Percentiles rank a stretch among this genome's conserved stretches.
phyloP scores from a whole-genome alignment of 2,113 vertebrate species.

The Cyanoliseus patagonus region DNA sequence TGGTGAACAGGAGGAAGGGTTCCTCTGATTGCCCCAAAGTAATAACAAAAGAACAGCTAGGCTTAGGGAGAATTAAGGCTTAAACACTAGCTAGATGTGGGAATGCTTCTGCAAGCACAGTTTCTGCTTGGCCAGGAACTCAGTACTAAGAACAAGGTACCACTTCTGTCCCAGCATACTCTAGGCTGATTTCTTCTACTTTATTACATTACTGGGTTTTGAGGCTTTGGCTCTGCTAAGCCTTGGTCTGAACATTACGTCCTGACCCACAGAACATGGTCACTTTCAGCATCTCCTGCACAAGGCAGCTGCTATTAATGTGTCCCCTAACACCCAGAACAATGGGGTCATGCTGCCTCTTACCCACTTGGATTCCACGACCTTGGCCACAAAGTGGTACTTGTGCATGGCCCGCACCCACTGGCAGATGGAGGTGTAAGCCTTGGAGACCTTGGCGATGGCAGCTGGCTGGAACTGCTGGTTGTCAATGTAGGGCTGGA shows the following conservation, averaged over 20 bases:
- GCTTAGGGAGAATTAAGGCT: not conserved
- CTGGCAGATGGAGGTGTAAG: constrained; percentile 93
- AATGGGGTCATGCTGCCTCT: not conserved
- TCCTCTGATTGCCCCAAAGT: not conserved
- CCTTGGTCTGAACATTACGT: rapidly evolving
- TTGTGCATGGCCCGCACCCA: constrained; percentile 93
- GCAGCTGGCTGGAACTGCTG: constrained; percentile 89
- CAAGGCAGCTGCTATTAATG: not conserved
- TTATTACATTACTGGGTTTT: not conserved
- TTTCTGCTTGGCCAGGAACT: not conserved
- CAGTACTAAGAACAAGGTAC: not conserved
- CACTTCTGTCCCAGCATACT: not conserved
- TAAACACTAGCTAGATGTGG: not conserved
- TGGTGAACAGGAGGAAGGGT: not conserved
- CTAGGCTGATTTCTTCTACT: not conserved
- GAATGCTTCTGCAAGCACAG: not conserved
- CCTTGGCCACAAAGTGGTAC: constrained; percentile 89
- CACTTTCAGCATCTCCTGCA: not conserved
- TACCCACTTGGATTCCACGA: constrained; percentile 89
- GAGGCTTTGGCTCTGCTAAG: not conserved
- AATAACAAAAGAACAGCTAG: not conserved
- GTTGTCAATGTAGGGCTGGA: constrained; percentile 92
- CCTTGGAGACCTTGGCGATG: constrained; percentile 90
- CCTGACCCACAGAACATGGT: not conserved
- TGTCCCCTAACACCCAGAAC: not conserved